These are phyloP conservation scores for Andrena chrysosceles DNA, from an alignment of 2,888 invertebrate species.

Conservation along the genomic window DNA sequence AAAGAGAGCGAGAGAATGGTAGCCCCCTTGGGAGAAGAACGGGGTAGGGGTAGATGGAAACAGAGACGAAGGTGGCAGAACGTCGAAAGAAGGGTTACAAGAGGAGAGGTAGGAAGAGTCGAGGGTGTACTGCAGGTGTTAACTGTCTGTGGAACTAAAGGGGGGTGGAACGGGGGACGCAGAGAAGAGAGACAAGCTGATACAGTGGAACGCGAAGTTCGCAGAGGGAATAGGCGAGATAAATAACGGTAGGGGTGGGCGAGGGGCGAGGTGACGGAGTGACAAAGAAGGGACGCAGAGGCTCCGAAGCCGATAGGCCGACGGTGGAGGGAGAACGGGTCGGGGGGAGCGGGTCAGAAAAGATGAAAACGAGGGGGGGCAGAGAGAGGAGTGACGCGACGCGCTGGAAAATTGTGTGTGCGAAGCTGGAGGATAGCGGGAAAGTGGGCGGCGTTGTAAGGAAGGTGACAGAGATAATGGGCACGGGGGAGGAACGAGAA, in stretches of 20 bases:
- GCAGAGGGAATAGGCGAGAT: conserved; percentile 55
- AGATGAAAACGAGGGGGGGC: conserved; percentile 28
- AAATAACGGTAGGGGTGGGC: conserved; percentile 44
- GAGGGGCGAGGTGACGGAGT: conserved; percentile 8
- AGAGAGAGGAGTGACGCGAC: background rate
- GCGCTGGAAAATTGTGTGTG: conserved; percentile 58
- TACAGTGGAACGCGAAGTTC: conserved; percentile 34
- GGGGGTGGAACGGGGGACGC: background rate
- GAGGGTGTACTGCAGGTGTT: conserved; percentile 51
- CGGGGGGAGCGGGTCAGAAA: conserved; percentile 1
- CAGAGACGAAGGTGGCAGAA: conserved; percentile 20
- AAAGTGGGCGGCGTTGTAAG: conserved; percentile 49
- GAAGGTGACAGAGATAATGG: conserved; percentile 55
- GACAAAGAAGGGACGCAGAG: conserved; percentile 34
- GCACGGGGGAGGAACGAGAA: conserved; percentile 44
- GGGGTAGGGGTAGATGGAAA: background rate
- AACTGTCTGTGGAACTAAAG: conserved; percentile 36
- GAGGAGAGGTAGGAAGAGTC: background rate
- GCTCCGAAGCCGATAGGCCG: conserved; percentile 48
- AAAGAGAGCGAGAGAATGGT: background rate
- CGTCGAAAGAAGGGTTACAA: conserved; percentile 11
- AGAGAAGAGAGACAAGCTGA: conserved; percentile 35
- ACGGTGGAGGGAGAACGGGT: background rate
- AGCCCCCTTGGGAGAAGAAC: conserved; percentile 1
- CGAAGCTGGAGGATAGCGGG: conserved; percentile 35